Evolutionary conservation across 2,888 invertebrate genomes (phyloP).

Genomic region (Hedya salicella): DNA sequence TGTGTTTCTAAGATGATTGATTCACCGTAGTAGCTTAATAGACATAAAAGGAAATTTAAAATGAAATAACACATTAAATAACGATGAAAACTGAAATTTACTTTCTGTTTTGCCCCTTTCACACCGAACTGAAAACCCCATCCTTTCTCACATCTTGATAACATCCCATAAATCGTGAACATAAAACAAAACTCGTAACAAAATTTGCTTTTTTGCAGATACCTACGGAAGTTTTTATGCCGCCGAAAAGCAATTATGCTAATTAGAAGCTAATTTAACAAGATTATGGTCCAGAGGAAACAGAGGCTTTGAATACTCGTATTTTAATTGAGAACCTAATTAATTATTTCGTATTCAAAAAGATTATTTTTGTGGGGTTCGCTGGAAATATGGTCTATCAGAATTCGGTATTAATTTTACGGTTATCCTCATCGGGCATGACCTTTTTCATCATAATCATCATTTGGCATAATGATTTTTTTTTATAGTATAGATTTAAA

Average conservation of each 20-base stretch:
- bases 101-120: neutral
- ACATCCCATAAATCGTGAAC: conserved; percentile 29
- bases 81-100: neutral
- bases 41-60: too few species aligned
- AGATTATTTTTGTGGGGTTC: conserved; percentile 21
- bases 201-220: conserved; percentile 36
- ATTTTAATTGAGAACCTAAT: conserved; percentile 43
- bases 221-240: conserved; percentile 32
- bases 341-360: conserved; percentile 44
- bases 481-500: too few species aligned
- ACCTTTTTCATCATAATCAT: too few species aligned
- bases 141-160: conserved; percentile 36
- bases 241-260: conserved; percentile 37
- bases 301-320: conserved; percentile 33
- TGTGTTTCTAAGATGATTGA: too few species aligned
- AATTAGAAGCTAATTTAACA: conserved; percentile 37
- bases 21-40: too few species aligned
- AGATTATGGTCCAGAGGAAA: conserved; percentile 35
- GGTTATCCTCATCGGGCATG: neutral
- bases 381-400: neutral
- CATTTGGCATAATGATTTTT: too few species aligned
- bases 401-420: neutral
- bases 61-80: neutral
- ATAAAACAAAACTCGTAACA: conserved; percentile 30
- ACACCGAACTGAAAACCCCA: conserved; percentile 6